Conservation (phyloP, 2,113 vertebrate species). For the Lutjanus erythropterus region DNA sequence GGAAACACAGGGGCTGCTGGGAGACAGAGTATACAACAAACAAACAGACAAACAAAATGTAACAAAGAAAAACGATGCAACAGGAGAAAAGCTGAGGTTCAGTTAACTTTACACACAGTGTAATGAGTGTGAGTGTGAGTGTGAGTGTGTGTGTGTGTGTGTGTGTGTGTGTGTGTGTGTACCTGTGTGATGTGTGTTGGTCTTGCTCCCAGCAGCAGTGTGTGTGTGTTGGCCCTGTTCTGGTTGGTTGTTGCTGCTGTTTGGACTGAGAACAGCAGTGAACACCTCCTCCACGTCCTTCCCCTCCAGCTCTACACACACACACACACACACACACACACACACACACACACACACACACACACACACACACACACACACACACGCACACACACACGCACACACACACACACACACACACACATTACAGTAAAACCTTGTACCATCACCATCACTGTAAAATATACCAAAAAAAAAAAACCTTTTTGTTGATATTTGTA, state of each 20-base stretch:
- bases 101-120: too few species aligned
- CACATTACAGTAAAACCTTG: too few species aligned
- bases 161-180: conserved; percentile 10
- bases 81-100: too few species aligned
- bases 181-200: conserved; percentile 36
- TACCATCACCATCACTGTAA: too few species aligned
- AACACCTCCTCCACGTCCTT: conserved; percentile 98
- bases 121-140: background rate
- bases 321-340: conserved; percentile 6
- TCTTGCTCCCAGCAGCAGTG: conserved; percentile 49
- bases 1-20: conserved; percentile 83
- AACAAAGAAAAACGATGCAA: too few species aligned
- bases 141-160: conserved; percentile 9
- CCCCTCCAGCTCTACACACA: conserved; percentile 91
- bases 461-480: too few species aligned
- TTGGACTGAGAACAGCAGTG: conserved; percentile 94
- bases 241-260: conserved; percentile 73
- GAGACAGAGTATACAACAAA: background rate
- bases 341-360: conserved; percentile 24
- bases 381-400: background rate
- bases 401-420: background rate
- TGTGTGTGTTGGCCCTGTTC: conserved; percentile 58
- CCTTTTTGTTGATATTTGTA: too few species aligned
- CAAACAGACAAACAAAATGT: too few species aligned
- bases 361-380: too few species aligned